A percentile compares a stretch with the other conserved stretches of the same genome.
These are phyloP conservation scores for Coenonympha glycerion DNA, from an alignment of 2,888 invertebrate species.

Conservation along the genomic window DNA sequence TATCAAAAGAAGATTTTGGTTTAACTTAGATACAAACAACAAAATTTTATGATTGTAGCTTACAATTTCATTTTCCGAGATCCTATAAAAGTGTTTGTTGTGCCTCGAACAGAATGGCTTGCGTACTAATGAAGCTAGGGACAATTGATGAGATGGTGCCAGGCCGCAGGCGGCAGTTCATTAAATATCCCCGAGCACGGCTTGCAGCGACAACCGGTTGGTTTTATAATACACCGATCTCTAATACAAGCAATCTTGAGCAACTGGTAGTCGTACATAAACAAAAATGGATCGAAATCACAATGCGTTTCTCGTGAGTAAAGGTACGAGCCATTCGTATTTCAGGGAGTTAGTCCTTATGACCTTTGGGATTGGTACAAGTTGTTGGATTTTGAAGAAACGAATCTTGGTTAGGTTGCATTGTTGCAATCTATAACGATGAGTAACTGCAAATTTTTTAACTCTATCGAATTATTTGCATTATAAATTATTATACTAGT, in stretches of 20 bases:
- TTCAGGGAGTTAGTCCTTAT: too few relatives aligned
- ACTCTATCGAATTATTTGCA: too few relatives aligned
- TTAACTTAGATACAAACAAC: conserved; percentile 9
- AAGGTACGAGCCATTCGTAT: too few relatives aligned
- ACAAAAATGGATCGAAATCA: background rate
- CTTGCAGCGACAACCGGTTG: conserved; percentile 33
- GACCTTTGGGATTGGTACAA: too few relatives aligned
- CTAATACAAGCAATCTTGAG: background rate
- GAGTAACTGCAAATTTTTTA: too few relatives aligned
- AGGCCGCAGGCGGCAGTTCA: conserved; percentile 43
- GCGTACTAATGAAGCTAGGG: conserved; percentile 29
- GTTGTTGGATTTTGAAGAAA: too few relatives aligned
- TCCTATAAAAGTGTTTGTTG: conserved; percentile 14
- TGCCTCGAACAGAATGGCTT: conserved; percentile 12
- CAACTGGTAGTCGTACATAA: background rate
- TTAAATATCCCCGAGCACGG: conserved; percentile 48
- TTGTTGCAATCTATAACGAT: too few relatives aligned
- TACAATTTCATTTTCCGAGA: conserved; percentile 10
- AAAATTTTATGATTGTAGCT: conserved; percentile 9
- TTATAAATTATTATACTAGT: too few relatives aligned
- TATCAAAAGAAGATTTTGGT: conserved; percentile 1
- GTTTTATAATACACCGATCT: conserved; percentile 4
- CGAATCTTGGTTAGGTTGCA: too few relatives aligned
- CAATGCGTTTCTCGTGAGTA: too few relatives aligned
- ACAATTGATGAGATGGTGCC: conserved; percentile 28